phyloP scores from a whole-genome alignment of 2,888 invertebrate species.

The Megastigmus dorsalis region DNA sequence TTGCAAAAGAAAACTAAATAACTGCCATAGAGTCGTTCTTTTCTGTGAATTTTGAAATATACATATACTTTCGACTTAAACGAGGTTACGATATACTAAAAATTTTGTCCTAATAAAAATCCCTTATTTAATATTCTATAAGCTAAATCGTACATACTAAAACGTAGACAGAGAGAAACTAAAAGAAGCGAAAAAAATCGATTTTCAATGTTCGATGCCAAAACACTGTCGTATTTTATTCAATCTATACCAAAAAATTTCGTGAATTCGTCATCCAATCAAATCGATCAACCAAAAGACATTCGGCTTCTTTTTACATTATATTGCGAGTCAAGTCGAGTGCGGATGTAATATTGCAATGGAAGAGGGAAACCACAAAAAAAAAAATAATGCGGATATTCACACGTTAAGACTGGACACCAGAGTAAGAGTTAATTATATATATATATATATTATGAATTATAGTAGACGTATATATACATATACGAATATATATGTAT shows the following conservation, averaged over 20 bases:
- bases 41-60: constrained; percentile 13
- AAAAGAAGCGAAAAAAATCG: constrained; percentile 31
- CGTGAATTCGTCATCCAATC: constrained; percentile 38
- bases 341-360: constrained; percentile 24
- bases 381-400: constrained; percentile 52
- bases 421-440: constrained; percentile 61
- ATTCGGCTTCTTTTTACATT: constrained; percentile 55
- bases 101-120: background rate
- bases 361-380: constrained; percentile 17
- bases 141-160: constrained; percentile 13
- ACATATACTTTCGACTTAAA: constrained; percentile 9
- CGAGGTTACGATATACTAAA: constrained; percentile 4
- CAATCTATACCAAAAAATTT: constrained; percentile 43
- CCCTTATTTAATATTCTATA: constrained; percentile 25
- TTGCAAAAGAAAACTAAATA: constrained; percentile 21
- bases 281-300: constrained; percentile 43
- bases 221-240: constrained; percentile 52
- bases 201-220: constrained; percentile 56
- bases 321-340: constrained; percentile 46
- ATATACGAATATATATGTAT: constrained; percentile 60
- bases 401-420: constrained; percentile 65
- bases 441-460: constrained; percentile 55
- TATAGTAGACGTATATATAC: constrained; percentile 52
- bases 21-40: constrained; percentile 19
- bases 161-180: constrained; percentile 23